phyloP scores from a whole-genome alignment of 2,797 vertebrate genomes.

The Acanthis flammea region DNA sequence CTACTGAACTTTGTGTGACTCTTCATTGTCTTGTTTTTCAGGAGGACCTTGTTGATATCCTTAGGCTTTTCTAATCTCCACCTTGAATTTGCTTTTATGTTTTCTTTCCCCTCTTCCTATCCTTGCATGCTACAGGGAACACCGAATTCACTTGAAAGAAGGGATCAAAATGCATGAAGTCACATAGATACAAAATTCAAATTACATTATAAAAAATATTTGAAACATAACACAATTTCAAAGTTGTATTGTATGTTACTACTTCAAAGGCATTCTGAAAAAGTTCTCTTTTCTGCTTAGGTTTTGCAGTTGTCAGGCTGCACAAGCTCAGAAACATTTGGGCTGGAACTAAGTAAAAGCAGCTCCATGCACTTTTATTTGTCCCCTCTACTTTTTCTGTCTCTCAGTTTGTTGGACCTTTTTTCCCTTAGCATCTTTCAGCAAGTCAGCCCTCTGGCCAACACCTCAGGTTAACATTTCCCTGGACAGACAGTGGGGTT shows the following conservation, averaged over 20 bases:
- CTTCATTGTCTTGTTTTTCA: neutral
- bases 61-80: neutral
- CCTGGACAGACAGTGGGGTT: neutral
- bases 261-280: neutral
- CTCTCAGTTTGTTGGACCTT: neutral
- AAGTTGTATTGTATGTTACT: neutral
- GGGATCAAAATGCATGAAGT: neutral
- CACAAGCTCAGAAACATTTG: neutral
- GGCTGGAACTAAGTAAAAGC: neutral
- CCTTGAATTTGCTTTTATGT: neutral
- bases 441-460: neutral
- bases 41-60: neutral
- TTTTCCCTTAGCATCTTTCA: neutral
- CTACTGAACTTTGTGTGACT: neutral
- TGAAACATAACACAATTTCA: neutral
- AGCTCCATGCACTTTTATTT: neutral
- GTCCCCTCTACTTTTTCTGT: neutral
- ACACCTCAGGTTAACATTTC: neutral
- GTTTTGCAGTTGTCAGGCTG: neutral
- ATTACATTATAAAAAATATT: neutral
- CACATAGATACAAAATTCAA: neutral
- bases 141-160: neutral
- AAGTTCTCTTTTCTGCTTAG: neutral
- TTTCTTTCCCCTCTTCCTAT: neutral
- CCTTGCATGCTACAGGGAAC: neutral